Conservation (phyloP, 37 sponge, comb jelly and placozoan genomes). For the Diacarnus erythraeanus region DNA sequence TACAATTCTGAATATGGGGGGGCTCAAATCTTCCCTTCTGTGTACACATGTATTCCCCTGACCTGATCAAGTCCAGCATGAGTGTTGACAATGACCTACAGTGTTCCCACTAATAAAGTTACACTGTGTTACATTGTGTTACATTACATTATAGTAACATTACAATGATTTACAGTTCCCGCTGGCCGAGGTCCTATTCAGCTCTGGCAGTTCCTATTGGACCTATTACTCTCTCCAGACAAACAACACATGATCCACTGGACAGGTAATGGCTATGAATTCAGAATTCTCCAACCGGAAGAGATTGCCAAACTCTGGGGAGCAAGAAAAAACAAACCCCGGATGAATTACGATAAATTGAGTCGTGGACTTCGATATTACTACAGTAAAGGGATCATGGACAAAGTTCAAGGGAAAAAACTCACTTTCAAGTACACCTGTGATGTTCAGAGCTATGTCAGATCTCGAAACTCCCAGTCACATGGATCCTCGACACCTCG, state of each 20-base stretch:
- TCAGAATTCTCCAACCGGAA: constrained; percentile 68
- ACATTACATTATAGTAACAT: background rate
- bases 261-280: constrained; percentile 81
- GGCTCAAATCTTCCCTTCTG: too few species aligned
- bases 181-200: constrained; percentile 79
- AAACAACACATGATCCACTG: constrained; percentile 68
- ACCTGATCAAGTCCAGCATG: too few species aligned
- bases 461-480: constrained; percentile 8
- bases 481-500: background rate
- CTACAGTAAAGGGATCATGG: constrained; percentile 86
- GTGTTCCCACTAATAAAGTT: too few species aligned
- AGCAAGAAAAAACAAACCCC: constrained; percentile 77
- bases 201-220: constrained; percentile 89
- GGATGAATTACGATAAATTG: constrained; percentile 92
- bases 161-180: constrained; percentile 46
- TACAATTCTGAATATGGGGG: too few species aligned
- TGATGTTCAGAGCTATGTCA: constrained; percentile 65
- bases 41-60: too few species aligned
- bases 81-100: too few species aligned
- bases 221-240: constrained; percentile 66
- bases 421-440: constrained; percentile 83
- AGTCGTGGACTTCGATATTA: constrained; percentile 88
- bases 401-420: constrained; percentile 86
- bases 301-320: constrained; percentile 88
- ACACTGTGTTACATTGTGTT: constrained; percentile 1